These are phyloP conservation scores for Ranitomeya variabilis DNA, from an alignment of 2,113 vertebrate species.

Conservation along the genomic window DNA sequence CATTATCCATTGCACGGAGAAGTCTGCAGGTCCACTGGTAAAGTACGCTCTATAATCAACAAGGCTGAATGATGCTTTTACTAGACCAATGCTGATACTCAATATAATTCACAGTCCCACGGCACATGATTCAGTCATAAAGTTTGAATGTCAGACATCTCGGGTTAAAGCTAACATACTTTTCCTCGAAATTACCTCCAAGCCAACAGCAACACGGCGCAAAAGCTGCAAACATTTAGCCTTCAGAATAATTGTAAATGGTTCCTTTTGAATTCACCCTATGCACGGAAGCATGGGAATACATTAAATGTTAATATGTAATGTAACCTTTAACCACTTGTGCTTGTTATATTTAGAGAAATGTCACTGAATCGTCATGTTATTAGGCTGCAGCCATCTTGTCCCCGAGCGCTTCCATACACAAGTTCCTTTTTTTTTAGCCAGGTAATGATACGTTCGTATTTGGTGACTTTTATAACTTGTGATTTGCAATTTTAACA, in stretches of 20 bases:
- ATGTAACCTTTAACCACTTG: constrained; percentile 62
- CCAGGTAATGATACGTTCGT: background rate
- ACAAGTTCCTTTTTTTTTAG: background rate
- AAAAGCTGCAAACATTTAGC: constrained; percentile 67
- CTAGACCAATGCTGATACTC: constrained; percentile 70
- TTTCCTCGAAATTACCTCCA: constrained; percentile 70
- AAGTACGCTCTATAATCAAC: constrained; percentile 73
- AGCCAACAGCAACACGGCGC: constrained; percentile 71
- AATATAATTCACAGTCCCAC: constrained; percentile 75
- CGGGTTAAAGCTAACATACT: constrained; percentile 73
- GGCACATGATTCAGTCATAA: constrained; percentile 66
- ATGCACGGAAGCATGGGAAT: constrained; percentile 60
- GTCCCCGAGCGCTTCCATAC: background rate
- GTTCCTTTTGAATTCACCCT: constrained; percentile 70
- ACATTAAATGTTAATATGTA: constrained; percentile 64
- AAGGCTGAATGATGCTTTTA: constrained; percentile 75
- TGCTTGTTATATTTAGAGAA: constrained; percentile 60
- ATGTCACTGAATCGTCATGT: constrained; percentile 61
- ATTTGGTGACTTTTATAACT: background rate
- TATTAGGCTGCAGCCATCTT: constrained; percentile 60
- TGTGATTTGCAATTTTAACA: constrained; percentile 8
- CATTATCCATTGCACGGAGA: constrained; percentile 60
- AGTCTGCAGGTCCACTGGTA: constrained; percentile 63
- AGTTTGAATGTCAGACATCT: constrained; percentile 72
- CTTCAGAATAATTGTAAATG: constrained; percentile 67